Evolutionary conservation across 2,888 invertebrate genomes (phyloP), one percentile per base, ranked within the genome.

Genomic region (Tachina fera): DNA sequence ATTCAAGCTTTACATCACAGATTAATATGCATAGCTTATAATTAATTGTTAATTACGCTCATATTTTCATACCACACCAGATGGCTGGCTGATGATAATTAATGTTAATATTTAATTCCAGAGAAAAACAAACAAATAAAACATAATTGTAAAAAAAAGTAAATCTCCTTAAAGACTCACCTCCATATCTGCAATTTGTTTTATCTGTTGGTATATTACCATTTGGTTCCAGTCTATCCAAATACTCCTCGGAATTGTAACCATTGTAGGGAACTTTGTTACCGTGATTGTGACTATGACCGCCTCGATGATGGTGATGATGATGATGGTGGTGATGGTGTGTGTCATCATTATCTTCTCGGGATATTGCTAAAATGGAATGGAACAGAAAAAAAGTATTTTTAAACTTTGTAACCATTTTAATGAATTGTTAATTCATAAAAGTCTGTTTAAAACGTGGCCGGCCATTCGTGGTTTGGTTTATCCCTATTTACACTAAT

Each of bases 131-230:
- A 56, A 49, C 43, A 16, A 47, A n/a, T n/a, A 10, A 31, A 31
- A 31, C 31, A 63, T n/a, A 9, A 41, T 9, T 9, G 41, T 14
- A 56, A 43, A 19, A 56, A 16, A 39, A 0, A 19, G 16, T n/a
- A 14, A 13, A 22, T 41, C 10, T n/a, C 31, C 68, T 70, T 75
- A 53, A 79, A 58, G 83, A 90, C 92, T 92, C 89, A 92, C 92
- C 92, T 95, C 95, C 95, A 92, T 95, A 96, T 94, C 95, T 94
- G 93, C 95, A 94, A 93, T 96, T 96, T 87, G 95, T 95, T 94
- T 97, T 97, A 92, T 97, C 97, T 93, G 96, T 95, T 91, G 96
- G 97, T 94, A 97, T 97, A 94, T 97, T 98, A 91, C 97, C 97
- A 94, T 97, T 98, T 92, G 97, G 97, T 94, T 98, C 98, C 91